Evolutionary conservation across 2,113 vertebrate genomes (phyloP), one percentile per base, ranked within the genome.

Genomic region (Micronycteris hirsuta): DNA sequence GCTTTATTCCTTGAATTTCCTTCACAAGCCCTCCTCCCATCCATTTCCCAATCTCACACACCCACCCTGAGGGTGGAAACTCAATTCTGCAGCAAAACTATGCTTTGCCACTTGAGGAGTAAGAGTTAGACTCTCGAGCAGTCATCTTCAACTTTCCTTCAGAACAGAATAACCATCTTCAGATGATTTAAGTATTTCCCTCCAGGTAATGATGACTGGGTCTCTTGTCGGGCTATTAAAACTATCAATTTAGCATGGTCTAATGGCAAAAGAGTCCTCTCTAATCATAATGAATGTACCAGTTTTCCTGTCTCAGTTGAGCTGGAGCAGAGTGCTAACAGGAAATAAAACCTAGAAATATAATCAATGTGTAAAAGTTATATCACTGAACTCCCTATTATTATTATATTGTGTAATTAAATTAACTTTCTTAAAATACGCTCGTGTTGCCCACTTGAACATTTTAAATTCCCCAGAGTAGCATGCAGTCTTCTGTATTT

Each of bases 141-240:
- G 82, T 7, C 0, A 96, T 96, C 2, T 43, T 61, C 28, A 86
- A 63, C 52, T 97, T 96, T 88, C 84, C n/a, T 93, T 80, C 26
- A 88, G 94, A 84, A 77, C 22, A 93, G 10, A 96, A 96, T 16
- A 63, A 33, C 33, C 82, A 67, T 93, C 97, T 97, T 97, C 17
- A 81, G 77, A 97, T 87, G 86, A 97, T 98, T 97, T 97, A 98
- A 97, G 58, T 89, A 70, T 36, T 94, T 95, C 95, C 78, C 89
- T 96, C 87, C 22, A 97, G 74, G 94, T 95, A 97, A 58, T 77
- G 83, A 98, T 97, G 94, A 97, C 82, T 98, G 81, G 89, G 74
- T 97, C 96, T 92, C 90, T 96, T 98, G 89, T 96, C n/a, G 38
- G 89, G 77, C 96, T 90, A 94, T 96, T 97, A 98, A 98, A 97